Percentiles rank a stretch among this genome's conserved stretches.
These are phyloP conservation scores for Argopecten irradians DNA, from an alignment of 1,140 invertebrate species.

Conservation along the genomic window DNA sequence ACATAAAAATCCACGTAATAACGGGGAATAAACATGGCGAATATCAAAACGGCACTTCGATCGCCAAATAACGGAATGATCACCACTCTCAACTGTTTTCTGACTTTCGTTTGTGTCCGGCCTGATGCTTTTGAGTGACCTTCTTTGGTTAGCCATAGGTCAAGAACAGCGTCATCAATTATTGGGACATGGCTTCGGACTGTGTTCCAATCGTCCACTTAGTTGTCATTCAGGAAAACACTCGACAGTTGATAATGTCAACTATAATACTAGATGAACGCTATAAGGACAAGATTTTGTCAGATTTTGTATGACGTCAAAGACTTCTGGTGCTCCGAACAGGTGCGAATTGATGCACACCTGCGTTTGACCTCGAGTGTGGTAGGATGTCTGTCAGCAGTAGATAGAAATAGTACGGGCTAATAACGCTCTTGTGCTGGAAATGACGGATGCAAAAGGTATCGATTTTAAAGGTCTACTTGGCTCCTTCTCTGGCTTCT, in stretches of 20 bases:
- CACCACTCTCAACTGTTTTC: background rate
- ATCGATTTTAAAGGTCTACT: background rate
- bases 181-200: too few relatives aligned
- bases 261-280: background rate
- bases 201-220: background rate
- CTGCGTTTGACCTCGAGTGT: background rate
- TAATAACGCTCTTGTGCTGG: background rate
- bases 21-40: background rate
- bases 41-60: background rate
- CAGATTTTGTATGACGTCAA: background rate
- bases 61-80: background rate
- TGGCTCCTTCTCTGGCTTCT: background rate
- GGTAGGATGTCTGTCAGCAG: background rate
- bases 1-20: background rate
- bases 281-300: background rate
- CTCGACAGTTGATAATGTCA: background rate
- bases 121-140: background rate
- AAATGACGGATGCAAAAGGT: background rate
- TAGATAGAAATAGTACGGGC: background rate
- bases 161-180: constrained; percentile 5
- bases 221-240: background rate
- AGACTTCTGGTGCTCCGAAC: background rate
- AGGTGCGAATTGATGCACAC: background rate
- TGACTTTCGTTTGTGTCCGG: background rate
- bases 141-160: background rate